Base-by-base conservation (phyloP, 2,888 invertebrate genomes). In the Flexamia atlantica region DNA sequence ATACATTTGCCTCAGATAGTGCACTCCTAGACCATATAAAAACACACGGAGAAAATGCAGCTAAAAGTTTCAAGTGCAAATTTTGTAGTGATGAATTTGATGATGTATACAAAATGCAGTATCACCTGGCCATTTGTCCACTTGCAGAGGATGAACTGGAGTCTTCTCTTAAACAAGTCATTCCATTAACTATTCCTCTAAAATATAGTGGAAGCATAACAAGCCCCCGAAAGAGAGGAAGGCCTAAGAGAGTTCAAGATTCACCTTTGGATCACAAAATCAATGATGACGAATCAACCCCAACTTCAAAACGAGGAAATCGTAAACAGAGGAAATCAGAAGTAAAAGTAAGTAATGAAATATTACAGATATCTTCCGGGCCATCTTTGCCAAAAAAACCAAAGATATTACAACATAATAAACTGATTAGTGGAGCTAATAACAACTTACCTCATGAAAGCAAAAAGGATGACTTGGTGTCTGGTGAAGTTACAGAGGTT, bases 31-130 rank as follows among this genome's bases (percentile, higher is more conserved):
- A 25, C 1, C 76, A 76, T 14, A 46, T 76, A 25, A 46, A 25
- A 50, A 76, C 76, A n/a, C 76, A 76, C 28, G 76, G 76, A 28
- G 76, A 76, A 53, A 53, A 53, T 76, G 50, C 32, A 9, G 25
- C 76, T n/a, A 50, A 76, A 25, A 23, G 50, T 23, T 76, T 76
- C 17, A 76, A 76, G 20, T 76, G 76, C 30, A 76, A 76, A 30
- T 32, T 46, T 46, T 76, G 76, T 28, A 50, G 50, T 46, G 76
- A 76, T 50, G 50, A 76, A 28, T 76, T 76, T 76, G 76, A 28
- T 28, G 50, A 46, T 17, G 50, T 76, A 25, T 76, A 76, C 23
- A 76, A 76, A 76, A 76, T 76, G 76, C 76, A 76, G 50, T 76
- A 30, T 50, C 76, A 76, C 36, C 32, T 76, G 7, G 76, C 76